These are phyloP conservation scores for Punctoribates punctum DNA, from an alignment of 2,888 invertebrate genomes.

Conservation along the genomic window DNA sequence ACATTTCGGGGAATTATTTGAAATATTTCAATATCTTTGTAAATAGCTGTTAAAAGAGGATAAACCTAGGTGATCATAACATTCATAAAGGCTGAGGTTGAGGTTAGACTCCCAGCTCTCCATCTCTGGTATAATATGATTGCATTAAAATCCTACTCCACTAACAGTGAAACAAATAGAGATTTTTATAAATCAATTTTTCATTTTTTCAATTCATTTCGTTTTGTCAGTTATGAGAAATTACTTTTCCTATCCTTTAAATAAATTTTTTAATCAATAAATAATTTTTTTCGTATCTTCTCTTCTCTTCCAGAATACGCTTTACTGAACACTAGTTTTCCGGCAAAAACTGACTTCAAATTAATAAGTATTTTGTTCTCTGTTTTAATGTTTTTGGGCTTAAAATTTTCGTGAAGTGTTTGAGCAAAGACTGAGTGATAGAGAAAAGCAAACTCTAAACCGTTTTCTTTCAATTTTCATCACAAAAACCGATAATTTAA, in stretches of 20 bases:
- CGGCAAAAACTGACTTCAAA: neutral
- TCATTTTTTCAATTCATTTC: neutral
- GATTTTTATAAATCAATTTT: constrained; percentile 3
- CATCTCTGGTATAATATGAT: neutral
- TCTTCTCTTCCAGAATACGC: neutral
- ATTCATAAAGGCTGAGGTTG: too few relatives aligned
- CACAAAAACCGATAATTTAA: neutral
- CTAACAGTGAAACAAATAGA: neutral
- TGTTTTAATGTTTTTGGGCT: neutral
- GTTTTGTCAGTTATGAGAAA: neutral
- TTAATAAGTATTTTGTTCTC: constrained; percentile 28
- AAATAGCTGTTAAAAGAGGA: too few relatives aligned
- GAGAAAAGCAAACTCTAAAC: neutral
- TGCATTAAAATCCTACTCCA: neutral
- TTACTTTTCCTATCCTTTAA: neutral
- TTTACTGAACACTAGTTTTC: neutral
- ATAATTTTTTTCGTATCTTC: neutral
- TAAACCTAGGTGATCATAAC: too few relatives aligned
- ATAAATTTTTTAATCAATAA: neutral
- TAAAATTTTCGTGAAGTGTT: constrained; percentile 17
- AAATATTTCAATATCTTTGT: too few relatives aligned
- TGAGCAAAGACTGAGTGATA: too few relatives aligned
- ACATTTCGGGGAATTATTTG: too few relatives aligned
- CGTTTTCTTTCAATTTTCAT: too few relatives aligned
- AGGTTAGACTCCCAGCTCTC: too few relatives aligned